A percentile compares a stretch with the other conserved stretches of the same genome.
Evolutionary conservation across 2,113 vertebrate genomes (phyloP).

Genomic region (Neomonachus schauinslandi): DNA sequence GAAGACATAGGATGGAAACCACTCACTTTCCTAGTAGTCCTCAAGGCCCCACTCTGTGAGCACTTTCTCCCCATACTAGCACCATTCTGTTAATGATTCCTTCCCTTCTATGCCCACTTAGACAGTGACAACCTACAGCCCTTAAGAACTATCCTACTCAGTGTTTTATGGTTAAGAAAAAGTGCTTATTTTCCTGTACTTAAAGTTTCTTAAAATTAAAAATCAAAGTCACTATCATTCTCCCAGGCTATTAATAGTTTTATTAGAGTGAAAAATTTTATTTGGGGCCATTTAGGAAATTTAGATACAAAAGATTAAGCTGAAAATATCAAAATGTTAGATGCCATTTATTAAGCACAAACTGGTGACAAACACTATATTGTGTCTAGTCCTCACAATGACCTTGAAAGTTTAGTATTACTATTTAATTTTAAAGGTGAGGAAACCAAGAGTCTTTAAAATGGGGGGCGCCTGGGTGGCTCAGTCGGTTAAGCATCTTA

Average conservation of each 20-base stretch:
- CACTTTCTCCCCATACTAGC: neutral
- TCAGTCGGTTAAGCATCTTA: neutral
- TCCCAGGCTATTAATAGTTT: neutral
- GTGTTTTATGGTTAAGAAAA: neutral
- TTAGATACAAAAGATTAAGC: neutral
- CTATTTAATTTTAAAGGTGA: neutral
- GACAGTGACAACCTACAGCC: neutral
- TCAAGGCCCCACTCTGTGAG: neutral
- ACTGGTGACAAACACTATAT: neutral
- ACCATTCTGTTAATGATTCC: neutral
- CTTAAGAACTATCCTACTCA: neutral
- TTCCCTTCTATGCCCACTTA: neutral
- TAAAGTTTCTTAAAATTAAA: constrained; percentile 1
- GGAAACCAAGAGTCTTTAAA: neutral
- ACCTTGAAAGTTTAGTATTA: constrained; percentile 27
- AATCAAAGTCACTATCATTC: neutral
- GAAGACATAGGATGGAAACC: neutral
- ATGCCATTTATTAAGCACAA: neutral
- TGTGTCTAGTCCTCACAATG: neutral
- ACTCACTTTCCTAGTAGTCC: neutral
- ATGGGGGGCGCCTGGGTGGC: neutral
- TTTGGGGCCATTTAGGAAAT: neutral
- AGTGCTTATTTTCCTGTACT: constrained; percentile 4
- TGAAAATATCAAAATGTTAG: neutral
- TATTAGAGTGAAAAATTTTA: neutral